phyloP scores from a whole-genome alignment of 2,888 invertebrate species.

The Synergus itoensis region DNA sequence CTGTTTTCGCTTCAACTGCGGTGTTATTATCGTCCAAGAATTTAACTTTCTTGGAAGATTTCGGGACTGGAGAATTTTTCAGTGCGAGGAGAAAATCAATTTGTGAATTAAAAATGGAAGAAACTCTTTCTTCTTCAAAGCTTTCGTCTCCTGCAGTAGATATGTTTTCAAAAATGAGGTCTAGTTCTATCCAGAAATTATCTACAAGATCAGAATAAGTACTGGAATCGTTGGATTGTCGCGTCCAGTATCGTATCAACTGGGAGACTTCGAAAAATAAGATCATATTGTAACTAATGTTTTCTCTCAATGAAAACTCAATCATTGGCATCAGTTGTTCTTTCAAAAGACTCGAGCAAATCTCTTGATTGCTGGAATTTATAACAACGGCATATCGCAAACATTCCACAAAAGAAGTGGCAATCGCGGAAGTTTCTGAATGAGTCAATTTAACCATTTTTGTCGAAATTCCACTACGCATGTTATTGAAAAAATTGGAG shows the following conservation, averaged over 20 bases:
- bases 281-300: conserved; percentile 75
- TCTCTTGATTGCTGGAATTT: conserved; percentile 76
- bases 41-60: conserved; percentile 80
- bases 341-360: conserved; percentile 77
- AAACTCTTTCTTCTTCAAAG: conserved; percentile 45
- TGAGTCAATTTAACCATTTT: conserved; percentile 82
- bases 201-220: conserved; percentile 73
- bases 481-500: conserved; percentile 84
- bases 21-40: conserved; percentile 76
- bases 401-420: conserved; percentile 87
- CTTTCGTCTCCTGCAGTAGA: conserved; percentile 52
- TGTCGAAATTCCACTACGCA: conserved; percentile 83
- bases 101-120: conserved; percentile 66
- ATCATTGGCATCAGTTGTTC: conserved; percentile 78
- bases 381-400: conserved; percentile 82
- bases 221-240: conserved; percentile 71
- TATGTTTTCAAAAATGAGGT: conserved; percentile 68
- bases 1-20: conserved; percentile 46
- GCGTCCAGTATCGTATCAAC: conserved; percentile 81
- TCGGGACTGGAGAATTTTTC: conserved; percentile 76
- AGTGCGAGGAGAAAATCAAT: conserved; percentile 78
- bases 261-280: conserved; percentile 79
- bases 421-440: conserved; percentile 84
- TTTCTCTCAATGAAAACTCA: conserved; percentile 78
- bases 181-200: conserved; percentile 76